Conservation (phyloP, 1,140 invertebrate species). For the Helicoverpa zea region DNA sequence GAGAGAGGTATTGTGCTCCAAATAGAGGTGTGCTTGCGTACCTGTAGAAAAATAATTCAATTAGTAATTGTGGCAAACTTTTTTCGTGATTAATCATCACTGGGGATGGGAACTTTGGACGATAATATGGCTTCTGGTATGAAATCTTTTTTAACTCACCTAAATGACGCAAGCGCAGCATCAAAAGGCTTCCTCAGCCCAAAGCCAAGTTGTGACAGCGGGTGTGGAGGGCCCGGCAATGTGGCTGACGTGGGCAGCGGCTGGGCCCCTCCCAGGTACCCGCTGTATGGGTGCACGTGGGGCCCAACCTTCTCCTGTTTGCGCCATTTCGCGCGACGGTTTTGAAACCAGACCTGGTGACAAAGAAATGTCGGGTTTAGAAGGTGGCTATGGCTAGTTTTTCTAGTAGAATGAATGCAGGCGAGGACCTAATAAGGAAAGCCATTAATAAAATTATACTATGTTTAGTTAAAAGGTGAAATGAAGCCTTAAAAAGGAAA, state of each 20-base stretch:
- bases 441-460: too few relatives aligned
- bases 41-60: constrained; percentile 61
- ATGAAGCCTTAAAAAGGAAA: neutral
- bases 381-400: neutral
- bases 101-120: too few relatives aligned
- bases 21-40: constrained; percentile 79
- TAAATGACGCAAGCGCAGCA: constrained; percentile 88
- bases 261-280: constrained; percentile 90
- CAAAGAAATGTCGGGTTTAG: constrained; percentile 18
- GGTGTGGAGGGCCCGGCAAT: constrained; percentile 90
- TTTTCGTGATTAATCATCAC: neutral
- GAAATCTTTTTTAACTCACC: too few relatives aligned
- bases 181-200: constrained; percentile 94
- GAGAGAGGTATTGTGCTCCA: constrained; percentile 87
- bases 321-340: constrained; percentile 96
- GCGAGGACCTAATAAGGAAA: too few relatives aligned
- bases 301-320: constrained; percentile 98
- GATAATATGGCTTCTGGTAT: too few relatives aligned
- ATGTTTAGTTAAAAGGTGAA: too few relatives aligned
- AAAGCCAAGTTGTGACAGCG: constrained; percentile 91
- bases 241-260: constrained; percentile 87
- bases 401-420: neutral
- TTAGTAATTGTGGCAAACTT: neutral
- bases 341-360: constrained; percentile 97
- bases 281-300: constrained; percentile 95